These are phyloP conservation scores for Oopsacas minuta DNA, from an alignment of 37 sponge, comb jelly and placozoan species.

Conservation along the genomic window DNA sequence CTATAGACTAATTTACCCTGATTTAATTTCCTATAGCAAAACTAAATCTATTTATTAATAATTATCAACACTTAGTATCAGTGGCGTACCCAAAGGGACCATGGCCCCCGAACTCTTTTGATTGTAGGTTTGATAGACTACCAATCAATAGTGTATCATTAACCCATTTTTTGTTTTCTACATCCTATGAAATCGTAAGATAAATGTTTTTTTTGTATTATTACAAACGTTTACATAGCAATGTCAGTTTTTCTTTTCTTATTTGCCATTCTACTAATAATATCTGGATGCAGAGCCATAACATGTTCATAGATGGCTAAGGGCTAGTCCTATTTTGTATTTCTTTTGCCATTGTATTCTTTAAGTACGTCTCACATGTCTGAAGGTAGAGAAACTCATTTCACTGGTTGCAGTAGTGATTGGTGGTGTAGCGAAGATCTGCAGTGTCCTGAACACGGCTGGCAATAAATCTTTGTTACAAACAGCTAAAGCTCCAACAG, in stretches of 20 bases:
- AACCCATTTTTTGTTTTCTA: not conserved
- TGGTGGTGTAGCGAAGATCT: constrained; percentile 1
- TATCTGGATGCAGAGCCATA: not conserved
- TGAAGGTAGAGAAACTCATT: constrained; percentile 1
- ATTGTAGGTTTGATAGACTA: not conserved
- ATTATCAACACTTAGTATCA: not conserved
- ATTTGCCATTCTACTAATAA: not conserved
- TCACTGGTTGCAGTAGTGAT: constrained; percentile 17
- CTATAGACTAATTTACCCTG: no score
- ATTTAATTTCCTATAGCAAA: no score
- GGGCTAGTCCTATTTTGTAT: not conserved
- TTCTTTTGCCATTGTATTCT: constrained; percentile 14
- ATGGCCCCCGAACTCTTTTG: constrained; percentile 12
- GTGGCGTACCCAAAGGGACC: constrained; percentile 14
- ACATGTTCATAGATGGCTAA: constrained; percentile 6
- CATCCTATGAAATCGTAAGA: no score
- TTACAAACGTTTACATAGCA: not conserved
- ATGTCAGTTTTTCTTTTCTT: constrained; percentile 3
- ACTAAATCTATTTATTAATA: no score
- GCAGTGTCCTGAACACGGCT: constrained; percentile 15
- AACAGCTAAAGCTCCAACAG: constrained; percentile 4
- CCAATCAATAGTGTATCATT: not conserved
- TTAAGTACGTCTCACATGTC: constrained; percentile 2
- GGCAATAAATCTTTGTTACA: constrained; percentile 19
- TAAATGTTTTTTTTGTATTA: not conserved